Base-by-base conservation (phyloP, 1,140 invertebrate species). In the Globodera rostochiensis region DNA sequence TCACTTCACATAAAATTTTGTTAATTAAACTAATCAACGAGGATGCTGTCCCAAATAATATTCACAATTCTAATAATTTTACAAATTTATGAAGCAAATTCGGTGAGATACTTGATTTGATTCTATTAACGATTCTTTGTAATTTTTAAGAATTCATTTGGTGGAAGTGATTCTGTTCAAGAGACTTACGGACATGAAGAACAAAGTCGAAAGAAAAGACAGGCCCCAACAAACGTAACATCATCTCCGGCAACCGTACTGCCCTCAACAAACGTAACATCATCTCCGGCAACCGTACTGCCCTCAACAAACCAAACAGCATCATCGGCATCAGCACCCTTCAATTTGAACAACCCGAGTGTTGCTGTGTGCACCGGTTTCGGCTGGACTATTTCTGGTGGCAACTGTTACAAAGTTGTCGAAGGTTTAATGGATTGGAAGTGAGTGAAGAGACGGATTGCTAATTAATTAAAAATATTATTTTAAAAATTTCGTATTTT, bases 361-460 rank as follows among this genome's bases (percentile, higher is more conserved):
- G 69, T 71, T 36, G 15, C 36, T 7, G 69, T 71, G 11, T 71
- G 69, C 46, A 45, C 1, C 36, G 69, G 69, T 19, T 71, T 71
- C n/a, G 69, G 69, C 8, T 71, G 69, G 69, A 71, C 69, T 15
- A 71, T 71, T 47, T 71, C 11, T 21, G 46, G 36, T 47, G 69
- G 69, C 2, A 71, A 71, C 6, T 71, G 69, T 21, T 71, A 71
- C 69, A 71, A 71, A 71, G 19, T 45, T 15, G 69, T 71, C 69
- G 46, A 36, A 11, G 69, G 69, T 5, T 5, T 71, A 21, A 71
- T 71, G 69, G 46, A 45, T 47, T 45, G 46, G 69, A 47, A 71
- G 69, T 71, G 69, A 36, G 69, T 71, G 57, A 53, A 53, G 50
- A 53, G 1, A 53, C 67, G n/a, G 7, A 25, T 70, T 70, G 7